Percentiles rank a stretch among this genome's conserved stretches.
Conservation (phyloP, 2,797 vertebrate species). For the Muscicapa comitata region DNA sequence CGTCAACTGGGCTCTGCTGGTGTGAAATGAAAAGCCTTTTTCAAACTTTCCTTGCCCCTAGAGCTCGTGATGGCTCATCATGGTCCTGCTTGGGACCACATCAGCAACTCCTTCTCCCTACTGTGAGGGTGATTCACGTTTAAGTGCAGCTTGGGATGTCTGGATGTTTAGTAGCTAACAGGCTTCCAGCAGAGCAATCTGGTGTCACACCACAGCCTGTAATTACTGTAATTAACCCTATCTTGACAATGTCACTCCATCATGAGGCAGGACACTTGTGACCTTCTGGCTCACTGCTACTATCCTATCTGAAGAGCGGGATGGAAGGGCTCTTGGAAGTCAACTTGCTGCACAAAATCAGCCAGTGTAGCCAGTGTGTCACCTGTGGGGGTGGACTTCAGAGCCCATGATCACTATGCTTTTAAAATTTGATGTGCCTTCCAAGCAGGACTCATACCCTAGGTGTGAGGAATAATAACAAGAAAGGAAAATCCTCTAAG, state of each 20-base stretch:
- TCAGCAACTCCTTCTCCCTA: not conserved
- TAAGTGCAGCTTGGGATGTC: not conserved
- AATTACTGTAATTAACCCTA: conserved; percentile 14
- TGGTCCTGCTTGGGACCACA: not conserved
- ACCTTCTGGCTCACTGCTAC: not conserved
- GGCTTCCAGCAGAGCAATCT: not conserved
- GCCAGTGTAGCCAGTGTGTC: not conserved
- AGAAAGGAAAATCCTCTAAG: not conserved
- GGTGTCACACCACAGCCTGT: not conserved
- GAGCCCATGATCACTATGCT: not conserved
- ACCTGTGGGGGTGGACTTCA: not conserved
- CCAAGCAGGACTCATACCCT: not conserved
- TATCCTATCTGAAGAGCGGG: not conserved
- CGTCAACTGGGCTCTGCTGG: not conserved
- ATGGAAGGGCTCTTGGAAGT: not conserved
- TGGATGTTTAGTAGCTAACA: not conserved
- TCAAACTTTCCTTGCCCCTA: not conserved
- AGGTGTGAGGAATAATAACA: not conserved
- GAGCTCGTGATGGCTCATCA: not conserved
- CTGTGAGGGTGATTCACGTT: not conserved
- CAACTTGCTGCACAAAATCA: not conserved
- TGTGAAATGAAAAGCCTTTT: not conserved
- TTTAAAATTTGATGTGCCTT: not conserved
- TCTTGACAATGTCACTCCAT: not conserved
- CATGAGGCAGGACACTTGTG: not conserved